These are phyloP conservation scores for Protobothrops flavoviridis DNA, from an alignment of 2,113 vertebrate genomes.

Conservation along the genomic window DNA sequence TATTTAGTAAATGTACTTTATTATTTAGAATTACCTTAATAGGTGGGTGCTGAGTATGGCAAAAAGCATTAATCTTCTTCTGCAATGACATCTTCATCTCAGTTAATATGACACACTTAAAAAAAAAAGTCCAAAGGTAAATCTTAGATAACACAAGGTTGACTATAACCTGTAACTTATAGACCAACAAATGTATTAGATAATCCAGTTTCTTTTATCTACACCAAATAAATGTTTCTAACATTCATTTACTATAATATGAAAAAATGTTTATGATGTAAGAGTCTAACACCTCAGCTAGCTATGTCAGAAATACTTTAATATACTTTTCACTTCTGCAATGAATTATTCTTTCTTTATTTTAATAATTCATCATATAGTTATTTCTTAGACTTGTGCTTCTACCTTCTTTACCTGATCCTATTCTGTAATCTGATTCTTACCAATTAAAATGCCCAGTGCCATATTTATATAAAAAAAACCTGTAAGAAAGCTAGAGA, in stretches of 20 bases:
- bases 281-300: not conserved
- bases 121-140: conserved; percentile 52
- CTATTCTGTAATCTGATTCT: not conserved
- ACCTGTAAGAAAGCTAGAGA: not conserved
- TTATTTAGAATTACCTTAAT: conserved; percentile 81
- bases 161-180: conserved; percentile 11
- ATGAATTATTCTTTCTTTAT: not conserved
- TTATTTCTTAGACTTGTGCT: not conserved
- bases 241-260: not conserved
- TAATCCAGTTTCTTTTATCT: conserved; percentile 6
- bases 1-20: not conserved
- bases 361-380: not conserved
- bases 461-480: not conserved
- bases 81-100: conserved; percentile 82
- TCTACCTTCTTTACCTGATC: not conserved
- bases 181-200: not conserved
- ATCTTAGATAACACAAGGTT: not conserved
- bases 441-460: not conserved
- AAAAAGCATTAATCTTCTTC: conserved; percentile 90
- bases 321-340: not conserved
- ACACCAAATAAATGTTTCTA: not conserved
- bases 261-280: not conserved
- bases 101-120: conserved; percentile 92
- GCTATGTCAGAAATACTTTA: not conserved
- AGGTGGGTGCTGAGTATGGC: conserved; percentile 84